Conservation (phyloP, 2,888 invertebrate species). For the Campoplex capitator region DNA sequence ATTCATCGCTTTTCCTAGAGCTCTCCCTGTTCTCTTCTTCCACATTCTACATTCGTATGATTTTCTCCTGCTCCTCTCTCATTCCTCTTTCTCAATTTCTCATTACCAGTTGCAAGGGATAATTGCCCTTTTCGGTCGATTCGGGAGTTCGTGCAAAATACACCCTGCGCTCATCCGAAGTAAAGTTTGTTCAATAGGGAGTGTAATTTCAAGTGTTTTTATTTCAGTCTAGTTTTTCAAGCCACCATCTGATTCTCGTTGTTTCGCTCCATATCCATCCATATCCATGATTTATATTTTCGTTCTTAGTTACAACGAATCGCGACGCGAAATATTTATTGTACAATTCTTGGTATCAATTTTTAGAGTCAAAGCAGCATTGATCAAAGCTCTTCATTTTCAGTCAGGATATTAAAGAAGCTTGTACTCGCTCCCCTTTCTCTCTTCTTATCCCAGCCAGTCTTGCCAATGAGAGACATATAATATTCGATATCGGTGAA, state of each 20-base stretch:
- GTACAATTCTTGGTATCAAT: not conserved
- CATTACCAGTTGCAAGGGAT: constrained; percentile 33
- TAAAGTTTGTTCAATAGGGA: constrained; percentile 20
- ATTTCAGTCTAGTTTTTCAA: not conserved
- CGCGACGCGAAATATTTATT: not conserved
- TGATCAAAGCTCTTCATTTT: not conserved
- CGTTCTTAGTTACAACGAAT: not conserved
- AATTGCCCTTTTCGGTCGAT: constrained; percentile 59
- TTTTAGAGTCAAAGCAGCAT: not conserved
- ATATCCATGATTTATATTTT: not conserved
- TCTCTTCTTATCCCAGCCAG: not conserved
- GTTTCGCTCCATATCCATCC: not conserved
- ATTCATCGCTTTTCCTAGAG: constrained; percentile 60
- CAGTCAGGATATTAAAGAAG: not conserved
- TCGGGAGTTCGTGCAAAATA: constrained; percentile 43
- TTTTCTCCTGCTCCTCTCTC: constrained; percentile 8
- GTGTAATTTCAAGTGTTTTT: not conserved
- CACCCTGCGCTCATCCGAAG: not conserved
- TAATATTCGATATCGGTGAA: constrained; percentile 17
- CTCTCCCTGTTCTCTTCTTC: constrained; percentile 2
- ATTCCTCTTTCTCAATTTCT: constrained; percentile 1
- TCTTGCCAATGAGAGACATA: not conserved
- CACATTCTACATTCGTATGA: not conserved
- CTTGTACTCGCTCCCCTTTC: not conserved
- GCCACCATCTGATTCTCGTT: not conserved